These are phyloP conservation scores for Mythimna lalbum DNA, from an alignment of 2,888 invertebrate species.

Conservation along the genomic window DNA sequence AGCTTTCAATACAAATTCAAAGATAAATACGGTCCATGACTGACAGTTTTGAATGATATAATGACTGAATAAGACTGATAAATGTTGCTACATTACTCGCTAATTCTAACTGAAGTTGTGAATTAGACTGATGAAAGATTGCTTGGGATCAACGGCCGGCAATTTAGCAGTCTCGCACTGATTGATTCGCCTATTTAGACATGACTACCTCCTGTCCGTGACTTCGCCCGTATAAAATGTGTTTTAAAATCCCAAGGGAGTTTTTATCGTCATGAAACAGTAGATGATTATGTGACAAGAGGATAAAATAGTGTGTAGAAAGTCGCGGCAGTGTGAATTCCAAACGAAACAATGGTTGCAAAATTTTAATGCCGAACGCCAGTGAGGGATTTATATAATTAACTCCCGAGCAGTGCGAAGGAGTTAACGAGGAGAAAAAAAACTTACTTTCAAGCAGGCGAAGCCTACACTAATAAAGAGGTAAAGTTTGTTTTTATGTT, in stretches of 20 bases:
- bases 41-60: constrained; percentile 10
- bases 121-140: neutral
- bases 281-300: no score
- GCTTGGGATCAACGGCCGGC: neutral
- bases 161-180: neutral
- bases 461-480: no score
- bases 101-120: neutral
- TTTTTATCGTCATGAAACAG: neutral
- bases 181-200: neutral
- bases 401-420: no score
- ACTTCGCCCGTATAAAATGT: neutral
- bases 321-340: no score
- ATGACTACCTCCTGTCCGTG: neutral
- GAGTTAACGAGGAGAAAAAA: no score
- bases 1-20: constrained; percentile 38
- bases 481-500: no score
- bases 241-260: neutral
- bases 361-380: no score
- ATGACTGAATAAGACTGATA: neutral
- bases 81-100: neutral
- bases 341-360: no score
- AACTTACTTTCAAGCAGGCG: no score
- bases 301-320: no score
- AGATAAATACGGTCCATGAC: constrained; percentile 11
- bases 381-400: no score